Percentiles rank a stretch among this genome's conserved stretches.
These are phyloP conservation scores for Antrozous pallidus DNA, from an alignment of 2,797 vertebrate species.

Conservation along the genomic window DNA sequence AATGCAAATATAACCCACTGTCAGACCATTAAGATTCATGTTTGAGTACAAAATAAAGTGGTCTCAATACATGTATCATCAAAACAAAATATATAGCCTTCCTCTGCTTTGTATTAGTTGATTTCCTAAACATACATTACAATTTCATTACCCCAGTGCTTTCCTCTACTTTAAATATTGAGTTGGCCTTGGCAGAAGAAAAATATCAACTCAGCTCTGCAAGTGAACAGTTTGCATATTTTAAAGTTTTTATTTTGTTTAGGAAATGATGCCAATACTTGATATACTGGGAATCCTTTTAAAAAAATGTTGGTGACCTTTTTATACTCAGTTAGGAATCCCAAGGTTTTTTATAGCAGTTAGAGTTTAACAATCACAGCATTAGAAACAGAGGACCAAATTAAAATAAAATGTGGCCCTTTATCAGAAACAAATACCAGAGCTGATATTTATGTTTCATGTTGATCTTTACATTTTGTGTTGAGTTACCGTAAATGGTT, in stretches of 20 bases:
- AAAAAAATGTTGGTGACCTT: neutral
- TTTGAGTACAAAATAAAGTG: conserved; percentile 37
- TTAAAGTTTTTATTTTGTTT: conserved; percentile 30
- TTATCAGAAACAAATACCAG: neutral
- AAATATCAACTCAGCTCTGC: conserved; percentile 47
- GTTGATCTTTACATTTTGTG: neutral
- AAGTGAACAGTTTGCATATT: conserved; percentile 27
- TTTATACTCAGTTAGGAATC: neutral
- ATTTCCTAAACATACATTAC: conserved; percentile 36
- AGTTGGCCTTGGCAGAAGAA: conserved; percentile 46
- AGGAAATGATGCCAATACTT: neutral
- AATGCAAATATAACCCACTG: conserved; percentile 42
- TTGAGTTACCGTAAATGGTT: neutral
- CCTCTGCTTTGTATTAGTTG: conserved; percentile 24
- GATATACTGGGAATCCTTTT: neutral
- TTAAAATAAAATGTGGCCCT: neutral
- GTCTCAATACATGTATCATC: neutral
- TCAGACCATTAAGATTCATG: conserved; percentile 27
- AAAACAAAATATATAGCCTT: conserved; percentile 48
- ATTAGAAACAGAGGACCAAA: neutral
- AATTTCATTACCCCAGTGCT: conserved; percentile 37
- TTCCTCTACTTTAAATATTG: conserved; percentile 40
- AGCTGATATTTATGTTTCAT: neutral
- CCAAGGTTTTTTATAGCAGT: neutral
- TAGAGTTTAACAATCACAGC: neutral